Base-by-base conservation (phyloP, 2,888 invertebrate genomes). In the Taphrorychus bicolor region DNA sequence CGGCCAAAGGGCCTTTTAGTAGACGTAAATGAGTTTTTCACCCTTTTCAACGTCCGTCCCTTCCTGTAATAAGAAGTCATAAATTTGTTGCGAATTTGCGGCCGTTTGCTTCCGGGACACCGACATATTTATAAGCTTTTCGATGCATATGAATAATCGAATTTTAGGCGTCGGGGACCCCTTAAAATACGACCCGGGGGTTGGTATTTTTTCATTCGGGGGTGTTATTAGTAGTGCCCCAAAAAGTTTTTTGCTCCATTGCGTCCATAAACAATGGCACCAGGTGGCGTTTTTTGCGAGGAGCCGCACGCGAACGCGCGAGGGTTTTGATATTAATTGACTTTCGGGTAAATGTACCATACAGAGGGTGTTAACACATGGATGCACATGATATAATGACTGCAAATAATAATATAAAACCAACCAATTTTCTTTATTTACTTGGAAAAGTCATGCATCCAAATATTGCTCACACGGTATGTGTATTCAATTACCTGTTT, bases 301-400 rank as follows among this genome's bases (percentile, higher is more conserved):
- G 49, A 59, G 23, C 7, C 48, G 54, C 59, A 56, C 61, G 52
- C 61, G 61, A 52, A 16, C 23, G 11, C 24, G 22, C 18, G 48
- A 59, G 66, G 61, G 66, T 59, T 68, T 68, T 64, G 22, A 56
- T 64, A 68, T 64, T 68, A 68, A 68, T 68, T 68, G 64, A 68
- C 68, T 63, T 63, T 64, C 59, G 68, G 59, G 59, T 54, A 64
- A 68, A 63, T 68, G 68, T 68, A 59, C 54, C 54, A 54, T 59
- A 51, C 22, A 57, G 18, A 56, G 58, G 62, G 52, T 57, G 58
- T 61, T 62, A 52, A 52, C 52, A 52, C 22, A 22, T 22, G 21
- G 9, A n/a, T 52, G 11, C 16, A 23, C 21, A 21, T 21, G n/a
- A 11, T 18, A 18, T 17, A 42, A 58, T 45, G 56, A 32, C 32